Evolutionary conservation across 2,113 vertebrate species (phyloP), one percentile per base, ranked within the genome.

Genomic region (Panthera uncia): DNA sequence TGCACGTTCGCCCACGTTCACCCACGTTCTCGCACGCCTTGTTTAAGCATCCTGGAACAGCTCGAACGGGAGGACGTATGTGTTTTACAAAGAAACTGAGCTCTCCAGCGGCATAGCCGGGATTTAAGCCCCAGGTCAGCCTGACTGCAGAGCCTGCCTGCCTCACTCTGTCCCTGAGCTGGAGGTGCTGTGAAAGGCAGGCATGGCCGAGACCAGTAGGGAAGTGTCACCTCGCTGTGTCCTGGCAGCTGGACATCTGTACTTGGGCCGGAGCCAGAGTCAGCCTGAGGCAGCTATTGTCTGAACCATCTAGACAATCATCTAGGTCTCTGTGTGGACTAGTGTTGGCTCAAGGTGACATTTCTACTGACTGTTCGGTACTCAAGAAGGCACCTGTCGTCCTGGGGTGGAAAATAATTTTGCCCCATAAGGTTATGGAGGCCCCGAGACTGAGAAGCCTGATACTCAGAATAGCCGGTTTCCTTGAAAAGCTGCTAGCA

Each of bases 401-500:
- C 45, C 57, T 76, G 86, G n/a, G 29, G 29, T 80, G 55, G 88
- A 55, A 97, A 95, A 29, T 73, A 78, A 78, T 85, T 89, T 92
- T 69, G 27, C 41, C 82, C 76, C 29, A 4, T 36, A 36, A 36
- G 93, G 38, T 85, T 76, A 82, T 25, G 12, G 85, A 76, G 79
- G 45, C 61, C 52, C 57, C 9, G 21, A 79, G n/a, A 94, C 88
- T 21, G 61, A 91, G 57, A 69, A 69, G 25, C 50, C 21, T 29
- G 33, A 69, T 41, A n/a, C 31, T 63, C 41, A 93, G 94, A 96
- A 93, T 88, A 96, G 66, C 73, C 76, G 80, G 91, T 92, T 96
- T 91, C 63, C 98, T 91, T 97, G 95, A 96, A 95, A 97, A 96
- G 68, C 94, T 86, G 92, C 84, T 27, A n/a, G 81, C 73, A 89